These are phyloP conservation scores for Callimorpha dominula DNA, from an alignment of 2,888 invertebrate species.

Conservation along the genomic window DNA sequence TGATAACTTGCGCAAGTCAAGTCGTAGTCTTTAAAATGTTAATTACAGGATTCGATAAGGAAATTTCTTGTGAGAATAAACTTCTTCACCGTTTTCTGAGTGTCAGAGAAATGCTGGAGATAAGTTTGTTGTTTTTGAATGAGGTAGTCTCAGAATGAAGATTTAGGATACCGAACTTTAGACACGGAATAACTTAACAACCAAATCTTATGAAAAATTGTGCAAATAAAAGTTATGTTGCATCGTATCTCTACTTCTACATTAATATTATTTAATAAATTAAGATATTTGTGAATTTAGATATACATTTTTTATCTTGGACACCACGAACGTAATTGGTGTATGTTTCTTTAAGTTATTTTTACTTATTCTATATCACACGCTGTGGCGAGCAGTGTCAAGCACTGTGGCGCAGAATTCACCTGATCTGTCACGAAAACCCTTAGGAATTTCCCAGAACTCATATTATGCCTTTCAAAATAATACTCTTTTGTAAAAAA, in stretches of 20 bases:
- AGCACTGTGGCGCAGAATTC: too few species aligned
- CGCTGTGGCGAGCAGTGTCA: too few species aligned
- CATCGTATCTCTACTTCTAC: background rate
- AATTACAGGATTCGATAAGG: slow-evolving; percentile 51
- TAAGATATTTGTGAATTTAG: background rate
- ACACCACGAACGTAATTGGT: too few species aligned
- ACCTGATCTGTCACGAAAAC: too few species aligned
- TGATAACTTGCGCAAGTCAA: slow-evolving; percentile 46
- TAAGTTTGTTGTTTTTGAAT: background rate
- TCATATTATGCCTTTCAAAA: too few species aligned
- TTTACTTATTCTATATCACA: too few species aligned
- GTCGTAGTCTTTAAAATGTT: slow-evolving; percentile 55
- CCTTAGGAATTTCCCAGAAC: too few species aligned
- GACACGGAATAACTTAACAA: background rate
- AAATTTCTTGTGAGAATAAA: slow-evolving; percentile 23
- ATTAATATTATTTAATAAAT: background rate
- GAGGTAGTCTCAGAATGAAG: background rate
- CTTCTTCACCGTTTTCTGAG: background rate
- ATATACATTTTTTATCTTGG: too few species aligned
- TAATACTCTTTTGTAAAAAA: too few species aligned
- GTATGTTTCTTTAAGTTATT: too few species aligned
- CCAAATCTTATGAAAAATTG: background rate
- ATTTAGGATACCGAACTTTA: background rate
- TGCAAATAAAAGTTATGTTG: background rate
- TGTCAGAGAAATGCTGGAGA: background rate